Conservation (phyloP, 2,113 vertebrate species). For the Morone saxatilis region DNA sequence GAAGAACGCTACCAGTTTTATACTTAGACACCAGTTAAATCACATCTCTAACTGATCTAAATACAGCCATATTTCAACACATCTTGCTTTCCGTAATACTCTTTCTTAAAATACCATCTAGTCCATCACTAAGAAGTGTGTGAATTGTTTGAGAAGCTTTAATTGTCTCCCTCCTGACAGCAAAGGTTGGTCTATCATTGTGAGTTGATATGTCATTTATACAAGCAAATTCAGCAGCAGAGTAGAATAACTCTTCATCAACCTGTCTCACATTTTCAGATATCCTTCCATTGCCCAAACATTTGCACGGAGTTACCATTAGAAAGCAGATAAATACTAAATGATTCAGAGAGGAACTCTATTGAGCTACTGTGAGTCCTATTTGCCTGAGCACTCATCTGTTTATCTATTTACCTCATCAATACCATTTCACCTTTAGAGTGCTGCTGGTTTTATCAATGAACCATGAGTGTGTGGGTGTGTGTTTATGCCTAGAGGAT, state of each 20-base stretch:
- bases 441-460: slow-evolving; percentile 41
- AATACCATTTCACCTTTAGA: slow-evolving; percentile 36
- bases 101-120: neutral
- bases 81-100: neutral
- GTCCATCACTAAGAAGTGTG: neutral
- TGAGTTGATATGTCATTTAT: neutral
- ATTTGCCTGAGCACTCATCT: slow-evolving; percentile 35
- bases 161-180: neutral
- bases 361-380: slow-evolving; percentile 21
- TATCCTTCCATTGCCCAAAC: neutral
- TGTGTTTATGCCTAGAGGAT: neutral
- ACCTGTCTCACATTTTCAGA: neutral
- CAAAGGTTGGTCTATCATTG: neutral
- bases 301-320: neutral
- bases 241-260: neutral
- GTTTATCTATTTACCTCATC: slow-evolving; percentile 54
- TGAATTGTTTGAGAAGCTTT: neutral
- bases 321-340: slow-evolving; percentile 1
- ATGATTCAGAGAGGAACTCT: slow-evolving; percentile 11
- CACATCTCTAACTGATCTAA: slow-evolving; percentile 9
- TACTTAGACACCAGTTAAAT: neutral
- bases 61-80: neutral
- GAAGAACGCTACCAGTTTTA: neutral
- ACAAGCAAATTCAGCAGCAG: neutral
- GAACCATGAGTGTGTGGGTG: neutral